Evolutionary conservation across 2,113 vertebrate genomes (phyloP), one percentile per base, ranked within the genome.

Genomic region (Poicephalus meyeri): DNA sequence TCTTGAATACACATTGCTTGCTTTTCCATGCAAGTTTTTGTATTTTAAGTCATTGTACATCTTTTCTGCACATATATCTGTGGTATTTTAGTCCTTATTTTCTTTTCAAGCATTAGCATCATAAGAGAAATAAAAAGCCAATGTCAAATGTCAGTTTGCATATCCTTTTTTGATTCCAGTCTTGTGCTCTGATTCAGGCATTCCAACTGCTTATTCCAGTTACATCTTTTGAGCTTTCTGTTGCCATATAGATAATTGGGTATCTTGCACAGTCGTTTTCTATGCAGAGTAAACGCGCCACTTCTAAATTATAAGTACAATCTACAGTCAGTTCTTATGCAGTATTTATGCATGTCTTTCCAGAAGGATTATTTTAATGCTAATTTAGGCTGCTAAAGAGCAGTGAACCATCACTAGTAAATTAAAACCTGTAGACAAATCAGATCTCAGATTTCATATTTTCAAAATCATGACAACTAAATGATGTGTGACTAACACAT

Each of bases 201-300:
- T 86, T 93, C 79, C 68, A 63, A 90, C 64, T 94, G 91, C 85
- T 96, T 93, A 88, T 88, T 80, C 76, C 44, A 88, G 82, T 83
- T 88, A 72, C 33, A 63, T 63, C 76, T 91, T 91, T 90, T 94
- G 81, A 96, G 94, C 37, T 74, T 94, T 83, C 56, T 77, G 49
- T 73, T 80, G 29, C 82, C 35, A 7, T 53, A 24, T 1, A 91
- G 71, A 63, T 94, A 95, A 93, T 80, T 91, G 11, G 52, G 50
- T 94, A 60, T 83, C 73, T 86, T 50, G 74, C 58, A 60, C 21
- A 63, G 13, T 24, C 41, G 69, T 87, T 53, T 94, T 61, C 91
- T 86, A 9, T 53, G 63, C 33, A 70, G 84, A 95, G 44, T 90
- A 90, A 74, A 86, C 4, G 10, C 71, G 35, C 68, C 56, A 41